Evolutionary conservation across 1,140 invertebrate species (phyloP).

Genomic region (Trachymyrmex cornetzi): DNA sequence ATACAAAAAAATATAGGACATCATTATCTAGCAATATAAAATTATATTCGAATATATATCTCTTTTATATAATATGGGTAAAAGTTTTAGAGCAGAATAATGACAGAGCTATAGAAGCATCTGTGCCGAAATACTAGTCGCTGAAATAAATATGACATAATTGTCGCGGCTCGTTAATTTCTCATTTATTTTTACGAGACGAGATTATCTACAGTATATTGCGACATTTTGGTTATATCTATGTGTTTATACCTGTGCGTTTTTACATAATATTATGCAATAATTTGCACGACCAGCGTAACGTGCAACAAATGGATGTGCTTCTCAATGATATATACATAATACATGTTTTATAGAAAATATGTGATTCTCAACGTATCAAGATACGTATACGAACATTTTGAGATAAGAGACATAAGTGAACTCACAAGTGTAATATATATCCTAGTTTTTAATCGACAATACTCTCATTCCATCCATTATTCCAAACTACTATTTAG

Average conservation of each 20-base stretch:
- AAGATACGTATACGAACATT: neutral
- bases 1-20: constrained; percentile 42
- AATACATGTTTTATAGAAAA: constrained; percentile 25
- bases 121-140: constrained; percentile 10
- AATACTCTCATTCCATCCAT: constrained; percentile 79
- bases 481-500: constrained; percentile 70
- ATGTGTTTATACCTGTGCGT: constrained; percentile 26
- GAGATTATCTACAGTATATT: constrained; percentile 16
- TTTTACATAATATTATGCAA: constrained; percentile 38
- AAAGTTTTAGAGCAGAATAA: neutral
- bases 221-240: neutral
- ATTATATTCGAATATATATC: constrained; percentile 51
- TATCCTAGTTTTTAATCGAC: constrained; percentile 78
- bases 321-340: constrained; percentile 19
- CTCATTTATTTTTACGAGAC: constrained; percentile 12
- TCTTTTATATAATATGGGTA: constrained; percentile 28
- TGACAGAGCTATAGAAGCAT: constrained; percentile 2
- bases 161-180: constrained; percentile 21
- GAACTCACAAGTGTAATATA: constrained; percentile 29
- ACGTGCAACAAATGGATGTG: constrained; percentile 2
- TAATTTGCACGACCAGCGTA: constrained; percentile 25
- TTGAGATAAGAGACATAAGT: neutral
- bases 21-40: constrained; percentile 47
- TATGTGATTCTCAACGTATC: constrained; percentile 28
- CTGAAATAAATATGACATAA: constrained; percentile 6